Evolutionary conservation across 2,113 vertebrate genomes (phyloP).

Genomic region (Camarhynchus parvulus): DNA sequence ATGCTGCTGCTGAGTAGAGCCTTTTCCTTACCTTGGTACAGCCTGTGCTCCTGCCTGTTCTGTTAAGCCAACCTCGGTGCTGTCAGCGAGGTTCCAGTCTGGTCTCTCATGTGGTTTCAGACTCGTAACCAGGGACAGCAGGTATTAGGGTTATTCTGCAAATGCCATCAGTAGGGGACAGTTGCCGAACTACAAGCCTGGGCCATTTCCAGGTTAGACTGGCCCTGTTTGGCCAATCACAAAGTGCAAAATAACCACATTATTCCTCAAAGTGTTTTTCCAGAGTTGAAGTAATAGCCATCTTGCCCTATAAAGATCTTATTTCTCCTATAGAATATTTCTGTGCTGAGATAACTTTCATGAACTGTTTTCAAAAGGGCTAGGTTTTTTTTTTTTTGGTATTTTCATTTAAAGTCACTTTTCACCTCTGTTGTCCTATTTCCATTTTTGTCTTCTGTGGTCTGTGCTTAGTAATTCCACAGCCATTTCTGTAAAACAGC

Average conservation of each 20-base stretch:
- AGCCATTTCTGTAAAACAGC: background rate
- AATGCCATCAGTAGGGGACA: conserved; percentile 48
- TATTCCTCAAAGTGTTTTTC: conserved; percentile 53
- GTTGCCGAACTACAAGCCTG: conserved; percentile 30
- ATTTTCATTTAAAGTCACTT: background rate
- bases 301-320: conserved; percentile 51
- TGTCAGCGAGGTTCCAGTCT: background rate
- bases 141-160: conserved; percentile 25
- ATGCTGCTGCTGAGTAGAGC: background rate
- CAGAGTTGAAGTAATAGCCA: conserved; percentile 36
- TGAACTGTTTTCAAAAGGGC: background rate
- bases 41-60: background rate
- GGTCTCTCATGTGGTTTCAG: background rate
- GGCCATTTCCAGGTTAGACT: conserved; percentile 6
- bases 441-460: background rate
- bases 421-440: background rate
- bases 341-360: conserved; percentile 51
- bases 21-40: background rate
- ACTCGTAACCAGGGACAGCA: background rate
- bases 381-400: background rate
- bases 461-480: background rate
- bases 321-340: conserved; percentile 63
- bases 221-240: background rate
- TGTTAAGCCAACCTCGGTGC: background rate
- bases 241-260: background rate